A percentile compares a stretch with the other conserved stretches of the same genome.
These are phyloP conservation scores for Drosophila mimica DNA, from an alignment of 2,888 invertebrate genomes.

Conservation along the genomic window DNA sequence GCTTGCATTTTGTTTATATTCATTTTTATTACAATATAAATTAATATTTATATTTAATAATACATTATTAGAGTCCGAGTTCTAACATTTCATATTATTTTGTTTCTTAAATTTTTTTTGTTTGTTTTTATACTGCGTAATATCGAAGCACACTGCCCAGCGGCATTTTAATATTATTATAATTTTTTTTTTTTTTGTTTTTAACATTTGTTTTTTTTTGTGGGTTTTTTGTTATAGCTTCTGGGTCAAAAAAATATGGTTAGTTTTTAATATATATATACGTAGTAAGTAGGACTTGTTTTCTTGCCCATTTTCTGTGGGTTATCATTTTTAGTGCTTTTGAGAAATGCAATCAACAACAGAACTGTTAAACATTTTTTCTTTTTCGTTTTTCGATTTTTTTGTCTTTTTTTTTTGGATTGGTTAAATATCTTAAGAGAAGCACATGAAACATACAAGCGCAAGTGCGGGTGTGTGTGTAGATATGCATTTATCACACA, in stretches of 20 bases:
- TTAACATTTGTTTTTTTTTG: conserved; percentile 34
- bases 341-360: conserved; percentile 63
- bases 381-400: conserved; percentile 3
- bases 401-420: conserved; percentile 24
- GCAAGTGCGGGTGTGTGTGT: conserved; percentile 5
- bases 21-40: conserved; percentile 78
- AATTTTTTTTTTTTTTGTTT: conserved; percentile 39
- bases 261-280: conserved; percentile 27
- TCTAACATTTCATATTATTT: conserved; percentile 60
- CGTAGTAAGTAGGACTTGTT: conserved; percentile 50
- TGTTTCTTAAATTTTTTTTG: conserved; percentile 12
- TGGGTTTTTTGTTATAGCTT: conserved; percentile 19
- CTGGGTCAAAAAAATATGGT: conserved; percentile 48
- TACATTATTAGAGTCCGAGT: conserved; percentile 74
- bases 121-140: conserved; percentile 59
- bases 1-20: conserved; percentile 55
- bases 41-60: conserved; percentile 78
- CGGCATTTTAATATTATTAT: conserved; percentile 36
- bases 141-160: conserved; percentile 72
- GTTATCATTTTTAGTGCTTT: conserved; percentile 55
- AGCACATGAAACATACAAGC: conserved; percentile 39
- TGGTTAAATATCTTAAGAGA: conserved; percentile 52
- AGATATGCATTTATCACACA: conserved; percentile 7
- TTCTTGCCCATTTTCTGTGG: conserved; percentile 37
- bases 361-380: conserved; percentile 48